Conservation (phyloP, 2,113 vertebrate genomes). For the Oryzias woworae region DNA sequence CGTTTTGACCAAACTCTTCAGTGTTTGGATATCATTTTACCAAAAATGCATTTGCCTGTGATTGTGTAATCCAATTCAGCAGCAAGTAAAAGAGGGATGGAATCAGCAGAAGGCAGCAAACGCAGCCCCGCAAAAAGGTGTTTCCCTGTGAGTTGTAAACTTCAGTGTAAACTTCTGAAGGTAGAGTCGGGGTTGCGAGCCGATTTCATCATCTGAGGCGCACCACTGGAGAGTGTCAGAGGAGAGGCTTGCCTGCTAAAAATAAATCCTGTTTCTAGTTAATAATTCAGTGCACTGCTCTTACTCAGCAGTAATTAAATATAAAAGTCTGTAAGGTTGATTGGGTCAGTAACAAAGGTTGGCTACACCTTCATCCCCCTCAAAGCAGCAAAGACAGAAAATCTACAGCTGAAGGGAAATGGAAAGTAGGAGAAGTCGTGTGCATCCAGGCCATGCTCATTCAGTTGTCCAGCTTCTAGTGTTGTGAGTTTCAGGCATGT, state of each 20-base stretch:
- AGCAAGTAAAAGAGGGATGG: conserved; percentile 35
- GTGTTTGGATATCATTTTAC: conserved; percentile 31
- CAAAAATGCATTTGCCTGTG: conserved; percentile 37
- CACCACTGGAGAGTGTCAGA: conserved; percentile 66
- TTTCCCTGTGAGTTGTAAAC: conserved; percentile 43
- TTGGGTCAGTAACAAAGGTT: conserved; percentile 72
- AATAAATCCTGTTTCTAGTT: conserved; percentile 70
- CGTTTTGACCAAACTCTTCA: conserved; percentile 47
- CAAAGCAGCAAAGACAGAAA: conserved; percentile 42
- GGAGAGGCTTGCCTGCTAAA: conserved; percentile 66
- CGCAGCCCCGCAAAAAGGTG: conserved; percentile 28
- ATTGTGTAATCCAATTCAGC: conserved; percentile 58
- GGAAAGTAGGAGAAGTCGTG: conserved; percentile 22
- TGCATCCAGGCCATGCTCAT: conserved; percentile 11
- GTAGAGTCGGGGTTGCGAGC: conserved; percentile 66
- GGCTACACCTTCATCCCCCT: conserved; percentile 54
- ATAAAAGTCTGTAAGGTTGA: conserved; percentile 76
- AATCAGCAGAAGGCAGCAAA: conserved; percentile 31
- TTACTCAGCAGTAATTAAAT: conserved; percentile 78
- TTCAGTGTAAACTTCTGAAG: conserved; percentile 44
- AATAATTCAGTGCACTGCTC: conserved; percentile 72
- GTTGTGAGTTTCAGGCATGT: conserved; percentile 17
- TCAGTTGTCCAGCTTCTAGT: conserved; percentile 22
- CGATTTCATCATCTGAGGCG: conserved; percentile 74
- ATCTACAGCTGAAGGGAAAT: conserved; percentile 49